phyloP scores from a whole-genome alignment of 2,797 vertebrate species.

The Gambelia wislizenii region DNA sequence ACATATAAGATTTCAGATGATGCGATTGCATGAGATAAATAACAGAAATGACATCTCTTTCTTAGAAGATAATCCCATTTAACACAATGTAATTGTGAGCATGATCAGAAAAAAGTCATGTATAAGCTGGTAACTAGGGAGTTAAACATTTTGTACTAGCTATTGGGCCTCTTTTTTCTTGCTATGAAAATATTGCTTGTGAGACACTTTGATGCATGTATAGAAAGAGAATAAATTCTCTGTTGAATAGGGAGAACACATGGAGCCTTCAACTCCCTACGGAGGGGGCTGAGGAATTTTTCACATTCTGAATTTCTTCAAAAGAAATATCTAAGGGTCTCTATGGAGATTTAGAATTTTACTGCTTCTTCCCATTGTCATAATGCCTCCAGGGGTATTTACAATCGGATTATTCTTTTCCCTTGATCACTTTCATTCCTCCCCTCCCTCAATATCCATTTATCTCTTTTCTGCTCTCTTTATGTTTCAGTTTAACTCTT shows the following conservation, averaged over 20 bases:
- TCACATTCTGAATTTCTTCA: slow-evolving; percentile 19
- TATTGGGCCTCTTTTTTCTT: slow-evolving; percentile 5
- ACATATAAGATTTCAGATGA: not conserved
- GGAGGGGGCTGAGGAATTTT: not conserved
- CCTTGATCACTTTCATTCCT: not conserved
- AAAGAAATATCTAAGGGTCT: slow-evolving; percentile 23
- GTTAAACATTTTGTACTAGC: slow-evolving; percentile 20
- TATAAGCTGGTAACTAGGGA: not conserved
- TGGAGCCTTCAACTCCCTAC: slow-evolving; percentile 7
- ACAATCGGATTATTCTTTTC: not conserved
- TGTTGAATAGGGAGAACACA: not conserved
- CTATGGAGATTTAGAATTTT: not conserved
- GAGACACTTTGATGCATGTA: slow-evolving; percentile 14
- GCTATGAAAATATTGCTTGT: not conserved
- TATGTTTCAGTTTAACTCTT: not conserved
- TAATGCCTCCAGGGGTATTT: not conserved
- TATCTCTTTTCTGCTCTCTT: not conserved
- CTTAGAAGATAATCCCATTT: not conserved
- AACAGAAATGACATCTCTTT: not conserved
- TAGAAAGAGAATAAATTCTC: slow-evolving; percentile 8
- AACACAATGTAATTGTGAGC: not conserved
- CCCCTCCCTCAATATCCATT: not conserved
- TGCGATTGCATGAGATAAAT: not conserved
- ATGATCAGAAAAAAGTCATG: not conserved
- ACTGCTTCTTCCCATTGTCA: not conserved